Evolutionary conservation across 2,888 invertebrate species (phyloP), one percentile per base, ranked within the genome.

Genomic region (Eristalis intricaria): DNA sequence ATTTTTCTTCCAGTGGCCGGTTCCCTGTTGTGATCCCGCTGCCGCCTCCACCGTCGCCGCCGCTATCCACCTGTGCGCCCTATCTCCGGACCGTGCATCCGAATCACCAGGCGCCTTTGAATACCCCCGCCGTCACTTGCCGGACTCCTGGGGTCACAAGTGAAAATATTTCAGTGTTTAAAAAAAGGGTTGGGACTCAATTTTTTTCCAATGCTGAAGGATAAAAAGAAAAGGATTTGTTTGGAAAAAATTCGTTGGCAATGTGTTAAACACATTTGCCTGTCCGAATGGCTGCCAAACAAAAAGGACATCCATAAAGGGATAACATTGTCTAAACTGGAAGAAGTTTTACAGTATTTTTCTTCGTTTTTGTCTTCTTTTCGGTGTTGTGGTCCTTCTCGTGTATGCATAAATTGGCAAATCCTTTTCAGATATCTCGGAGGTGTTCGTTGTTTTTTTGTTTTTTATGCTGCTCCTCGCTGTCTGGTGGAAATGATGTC

Each of bases 261-360:
- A 85, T 69, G 85, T 85, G 85, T 81, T 85, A 85, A 85, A 77
- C 85, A 85, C 85, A 85, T 81, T 85, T 85, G 85, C 73, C 81
- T 85, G 85, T 81, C 81, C 76, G 73, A 81, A 85, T 81, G 73
- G 71, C 68, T 85, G 85, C 85, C 85, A 81, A 85, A 69, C 77
- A 77, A 85, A 68, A 58, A 71, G 85, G 84, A 75, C 66, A 71
- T 71, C 80, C 73, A 66, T 68, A 68, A 80, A 81, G 43, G 77
- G 81, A 76, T 77, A 81, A 77, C 76, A 81, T 77, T 85, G 81
- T 81, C 68, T 77, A 81, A 81, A 71, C 81, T 73, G 68, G 68
- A 56, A 68, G 26, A 85, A 77, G 26, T 76, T 84, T 84, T 58
- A 64, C 43, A 50, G 56, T 63, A 58, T 68, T 71, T 84, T 66